Base-by-base conservation (phyloP, 2,888 invertebrate species). In the Eurytoma adleriae region DNA sequence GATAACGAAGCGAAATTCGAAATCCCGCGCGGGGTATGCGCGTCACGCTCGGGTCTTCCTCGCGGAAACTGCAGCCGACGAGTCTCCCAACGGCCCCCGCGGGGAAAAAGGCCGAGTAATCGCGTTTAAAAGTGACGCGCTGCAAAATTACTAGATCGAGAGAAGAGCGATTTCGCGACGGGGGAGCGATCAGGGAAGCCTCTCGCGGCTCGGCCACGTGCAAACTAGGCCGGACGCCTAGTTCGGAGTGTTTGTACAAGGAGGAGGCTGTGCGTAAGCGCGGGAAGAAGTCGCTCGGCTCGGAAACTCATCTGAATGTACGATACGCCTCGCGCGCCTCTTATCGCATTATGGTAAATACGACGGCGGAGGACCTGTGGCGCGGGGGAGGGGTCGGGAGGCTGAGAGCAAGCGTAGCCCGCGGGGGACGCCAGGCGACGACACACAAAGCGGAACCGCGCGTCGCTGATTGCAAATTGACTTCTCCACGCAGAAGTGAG, bases 281-380 rank as follows among this genome's bases (percentile, higher is more conserved):
- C n/a, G 2, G 30, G 40, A 48, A 24, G 24, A 61, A 62, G 27
- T 13, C n/a, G n/a, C 14, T 13, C 7, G 14, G 27, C 61, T 24
- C 24, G 18, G 61, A 18, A 54, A 82, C 85, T 88, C 87, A 87
- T 89, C 88, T 87, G 85, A 86, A 87, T 88, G 88, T 86, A 87
- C 87, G 86, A 87, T 87, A 87, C 78, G 61, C 84, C n/a, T n/a
- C 83, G 84, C 84, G 84, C 86, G 84, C 83, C 87, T 86, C 87
- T 88, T 88, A 88, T 87, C 88, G 87, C 85, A 88, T 88, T 88
- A 88, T 88, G 87, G 86, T 88, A 89, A 89, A 89, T 87, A 87
- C 88, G 83, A 16, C 18, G 30, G 30, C 16, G 4, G 14, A 20
- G 3, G 48, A 27, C n/a, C 18, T n/a, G 82, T 83, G n/a, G 64